Evolutionary conservation across 2,113 vertebrate genomes (phyloP).

Genomic region (Cinclus mexicanus): DNA sequence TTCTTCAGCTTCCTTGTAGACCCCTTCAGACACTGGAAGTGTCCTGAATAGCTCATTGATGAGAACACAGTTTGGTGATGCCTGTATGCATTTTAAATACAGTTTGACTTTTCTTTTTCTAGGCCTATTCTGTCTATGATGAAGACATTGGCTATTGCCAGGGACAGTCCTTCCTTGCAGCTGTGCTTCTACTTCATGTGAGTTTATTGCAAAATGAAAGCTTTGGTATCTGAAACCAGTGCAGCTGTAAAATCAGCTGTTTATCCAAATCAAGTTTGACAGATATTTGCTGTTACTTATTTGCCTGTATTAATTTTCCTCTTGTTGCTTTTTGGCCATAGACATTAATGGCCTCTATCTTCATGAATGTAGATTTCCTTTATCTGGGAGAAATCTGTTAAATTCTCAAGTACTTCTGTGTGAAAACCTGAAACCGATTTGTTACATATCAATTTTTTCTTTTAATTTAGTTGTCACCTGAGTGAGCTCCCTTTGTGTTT

Average conservation of each 20-base stretch:
- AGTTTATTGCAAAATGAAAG: constrained; percentile 73
- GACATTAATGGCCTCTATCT: neutral
- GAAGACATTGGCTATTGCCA: constrained; percentile 99
- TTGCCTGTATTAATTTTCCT: constrained; percentile 26
- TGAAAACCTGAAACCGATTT: neutral
- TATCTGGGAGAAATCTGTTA: neutral
- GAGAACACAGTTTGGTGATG: neutral
- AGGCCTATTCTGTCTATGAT: constrained; percentile 98
- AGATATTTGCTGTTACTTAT: constrained; percentile 13
- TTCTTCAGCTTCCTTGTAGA: fast-evolving
- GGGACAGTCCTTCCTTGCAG: constrained; percentile 96
- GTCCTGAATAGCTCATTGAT: neutral
- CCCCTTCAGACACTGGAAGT: neutral
- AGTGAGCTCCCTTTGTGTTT: neutral
- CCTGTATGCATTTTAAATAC: neutral
- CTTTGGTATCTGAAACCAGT: neutral
- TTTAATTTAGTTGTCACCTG: neutral
- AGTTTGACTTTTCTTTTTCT: neutral
- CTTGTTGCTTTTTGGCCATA: neutral
- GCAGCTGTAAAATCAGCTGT: neutral
- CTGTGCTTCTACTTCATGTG: constrained; percentile 94
- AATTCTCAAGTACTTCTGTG: neutral
- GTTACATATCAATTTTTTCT: neutral
- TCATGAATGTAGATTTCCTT: neutral
- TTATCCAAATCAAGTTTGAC: neutral